These are phyloP conservation scores for Turdus rufiventris DNA, from an alignment of 2,113 vertebrate species.

Conservation along the genomic window DNA sequence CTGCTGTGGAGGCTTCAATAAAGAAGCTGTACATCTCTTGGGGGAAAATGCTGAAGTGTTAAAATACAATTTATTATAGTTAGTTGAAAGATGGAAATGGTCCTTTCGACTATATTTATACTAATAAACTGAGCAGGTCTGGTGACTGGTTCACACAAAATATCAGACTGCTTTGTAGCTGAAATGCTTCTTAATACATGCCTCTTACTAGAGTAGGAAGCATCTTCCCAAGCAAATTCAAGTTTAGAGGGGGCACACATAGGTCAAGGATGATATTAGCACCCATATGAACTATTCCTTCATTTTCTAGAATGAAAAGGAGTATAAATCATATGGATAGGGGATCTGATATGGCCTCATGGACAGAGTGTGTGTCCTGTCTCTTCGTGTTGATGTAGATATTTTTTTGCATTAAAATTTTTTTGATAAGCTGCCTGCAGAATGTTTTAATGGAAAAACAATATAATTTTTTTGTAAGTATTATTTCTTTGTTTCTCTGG, in stretches of 20 bases:
- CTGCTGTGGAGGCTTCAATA: not conserved
- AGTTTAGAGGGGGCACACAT: fast-evolving
- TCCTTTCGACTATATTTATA: not conserved
- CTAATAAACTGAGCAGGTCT: not conserved
- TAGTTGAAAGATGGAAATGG: not conserved
- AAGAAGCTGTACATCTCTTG: not conserved
- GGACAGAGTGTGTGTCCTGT: not conserved
- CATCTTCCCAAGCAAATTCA: not conserved
- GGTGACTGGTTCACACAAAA: not conserved
- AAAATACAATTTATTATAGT: not conserved
- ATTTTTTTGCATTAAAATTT: not conserved
- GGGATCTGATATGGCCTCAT: not conserved
- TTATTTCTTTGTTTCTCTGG: not conserved
- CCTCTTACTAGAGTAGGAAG: not conserved
- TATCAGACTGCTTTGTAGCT: not conserved
- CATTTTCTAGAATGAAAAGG: not conserved
- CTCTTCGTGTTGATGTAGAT: not conserved
- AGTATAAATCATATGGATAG: fast-evolving
- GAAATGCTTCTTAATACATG: not conserved
- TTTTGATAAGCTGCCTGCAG: not conserved
- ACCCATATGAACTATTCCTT: not conserved
- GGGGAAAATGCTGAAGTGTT: not conserved
- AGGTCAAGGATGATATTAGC: not conserved
- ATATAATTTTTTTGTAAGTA: not conserved
- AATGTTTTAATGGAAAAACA: not conserved